Percentiles rank a stretch among this genome's conserved stretches.
Evolutionary conservation across 2,113 vertebrate species (phyloP).

Genomic region (Grallaria varia): DNA sequence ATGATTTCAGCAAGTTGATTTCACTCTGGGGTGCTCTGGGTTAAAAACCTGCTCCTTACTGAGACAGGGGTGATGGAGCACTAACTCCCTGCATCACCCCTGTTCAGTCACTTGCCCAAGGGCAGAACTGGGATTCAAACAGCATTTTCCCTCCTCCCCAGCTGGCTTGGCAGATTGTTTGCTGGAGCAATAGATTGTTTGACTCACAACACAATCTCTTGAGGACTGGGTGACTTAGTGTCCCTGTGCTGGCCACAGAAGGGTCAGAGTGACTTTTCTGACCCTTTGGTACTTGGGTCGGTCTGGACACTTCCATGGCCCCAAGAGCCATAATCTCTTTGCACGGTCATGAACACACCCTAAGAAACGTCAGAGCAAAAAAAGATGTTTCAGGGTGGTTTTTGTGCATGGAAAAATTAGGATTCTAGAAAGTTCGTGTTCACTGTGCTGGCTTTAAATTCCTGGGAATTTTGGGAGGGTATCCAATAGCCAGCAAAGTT

Average conservation of each 20-base stretch:
- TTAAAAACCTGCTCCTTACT: not conserved
- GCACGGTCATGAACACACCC: not conserved
- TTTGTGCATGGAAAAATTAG: not conserved
- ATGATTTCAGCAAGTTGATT: not conserved
- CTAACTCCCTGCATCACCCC: not conserved
- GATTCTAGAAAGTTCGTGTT: not conserved
- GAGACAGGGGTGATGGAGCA: not conserved
- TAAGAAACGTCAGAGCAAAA: not conserved
- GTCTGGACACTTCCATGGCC: not conserved
- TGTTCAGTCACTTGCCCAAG: not conserved
- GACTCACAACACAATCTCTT: not conserved
- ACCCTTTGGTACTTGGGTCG: not conserved
- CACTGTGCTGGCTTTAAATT: not conserved
- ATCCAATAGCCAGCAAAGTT: not conserved
- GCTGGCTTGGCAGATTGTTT: not conserved
- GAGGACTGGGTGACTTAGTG: not conserved
- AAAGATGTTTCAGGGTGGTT: not conserved
- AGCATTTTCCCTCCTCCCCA: not conserved
- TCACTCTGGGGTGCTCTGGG: not conserved
- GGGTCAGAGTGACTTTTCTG: conserved; percentile 20
- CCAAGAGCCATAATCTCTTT: not conserved
- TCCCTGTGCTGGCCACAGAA: not conserved
- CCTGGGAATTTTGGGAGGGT: not conserved
- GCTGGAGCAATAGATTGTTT: not conserved
- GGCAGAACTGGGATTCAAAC: not conserved